phyloP scores from a whole-genome alignment of 30 jellyfish, hydroid and myxozoan species.

The Cassiopea xamachana region DNA sequence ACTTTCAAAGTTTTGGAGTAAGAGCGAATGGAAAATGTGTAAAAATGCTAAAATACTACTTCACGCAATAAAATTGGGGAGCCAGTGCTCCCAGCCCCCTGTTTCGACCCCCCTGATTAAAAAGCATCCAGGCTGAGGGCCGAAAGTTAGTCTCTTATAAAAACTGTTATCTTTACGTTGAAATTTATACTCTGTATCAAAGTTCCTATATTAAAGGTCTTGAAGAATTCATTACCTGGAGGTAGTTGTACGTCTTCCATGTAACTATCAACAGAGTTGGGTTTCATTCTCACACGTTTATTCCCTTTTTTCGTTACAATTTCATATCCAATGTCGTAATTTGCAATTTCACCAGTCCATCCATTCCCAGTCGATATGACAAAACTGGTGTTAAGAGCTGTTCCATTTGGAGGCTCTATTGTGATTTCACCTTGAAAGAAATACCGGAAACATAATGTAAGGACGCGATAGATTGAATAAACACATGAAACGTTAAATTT shows the following conservation, averaged over 20 bases:
- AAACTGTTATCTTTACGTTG: too few relatives aligned
- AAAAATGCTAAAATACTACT: too few relatives aligned
- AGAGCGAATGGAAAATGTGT: too few relatives aligned
- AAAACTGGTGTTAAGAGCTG: conserved; percentile 73
- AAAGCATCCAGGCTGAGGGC: too few relatives aligned
- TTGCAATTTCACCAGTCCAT: conserved; percentile 43
- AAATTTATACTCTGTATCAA: too few relatives aligned
- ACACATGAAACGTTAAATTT: neutral
- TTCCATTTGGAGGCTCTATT: conserved; percentile 53
- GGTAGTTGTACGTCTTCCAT: conserved; percentile 60
- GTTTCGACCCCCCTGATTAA: too few relatives aligned
- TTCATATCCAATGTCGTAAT: conserved; percentile 51
- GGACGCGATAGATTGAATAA: neutral
- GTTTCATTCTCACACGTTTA: conserved; percentile 9
- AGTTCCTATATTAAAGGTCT: too few relatives aligned
- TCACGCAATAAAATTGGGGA: too few relatives aligned
- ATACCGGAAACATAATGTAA: too few relatives aligned
- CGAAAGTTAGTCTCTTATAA: too few relatives aligned
- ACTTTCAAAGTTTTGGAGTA: too few relatives aligned
- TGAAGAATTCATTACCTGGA: conserved; percentile 32
- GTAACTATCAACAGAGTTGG: conserved; percentile 20
- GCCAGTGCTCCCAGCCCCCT: too few relatives aligned
- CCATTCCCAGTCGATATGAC: conserved; percentile 72
- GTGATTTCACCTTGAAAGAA: conserved; percentile 45
- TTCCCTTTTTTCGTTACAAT: conserved; percentile 3